These are phyloP conservation scores for Anseranas semipalmata DNA, from an alignment of 2,113 vertebrate genomes.

Conservation along the genomic window DNA sequence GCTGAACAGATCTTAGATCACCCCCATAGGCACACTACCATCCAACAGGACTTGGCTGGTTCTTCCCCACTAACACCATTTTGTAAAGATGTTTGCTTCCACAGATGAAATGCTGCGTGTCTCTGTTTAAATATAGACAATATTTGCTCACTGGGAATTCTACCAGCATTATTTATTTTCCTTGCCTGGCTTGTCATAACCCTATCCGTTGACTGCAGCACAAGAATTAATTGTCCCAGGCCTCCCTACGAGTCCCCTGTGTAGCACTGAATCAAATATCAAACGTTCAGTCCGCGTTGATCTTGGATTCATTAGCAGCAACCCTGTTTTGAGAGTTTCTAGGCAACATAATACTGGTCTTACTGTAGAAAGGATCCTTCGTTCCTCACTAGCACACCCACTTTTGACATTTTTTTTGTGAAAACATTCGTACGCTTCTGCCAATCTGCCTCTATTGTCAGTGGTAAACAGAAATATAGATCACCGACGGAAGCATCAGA, in stretches of 20 bases:
- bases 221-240: slow-evolving; percentile 19
- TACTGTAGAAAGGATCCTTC: background rate
- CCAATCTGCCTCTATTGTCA: background rate
- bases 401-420: background rate
- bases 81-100: background rate
- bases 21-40: background rate
- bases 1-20: rapidly evolving
- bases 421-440: background rate
- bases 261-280: background rate
- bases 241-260: background rate
- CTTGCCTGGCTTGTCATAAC: background rate
- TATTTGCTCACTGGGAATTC: background rate
- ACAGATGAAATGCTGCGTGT: rapidly evolving
- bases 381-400: background rate
- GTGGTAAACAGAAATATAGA: background rate
- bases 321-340: background rate
- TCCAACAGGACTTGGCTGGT: background rate
- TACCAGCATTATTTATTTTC: background rate
- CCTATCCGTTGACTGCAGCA: background rate
- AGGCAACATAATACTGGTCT: background rate
- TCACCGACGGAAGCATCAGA: background rate
- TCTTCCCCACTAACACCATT: background rate
- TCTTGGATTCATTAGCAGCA: background rate
- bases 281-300: background rate
- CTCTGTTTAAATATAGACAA: background rate